Evolutionary conservation across 2,113 vertebrate species (phyloP), one percentile per base, ranked within the genome.

Genomic region (Eidolon helvum): DNA sequence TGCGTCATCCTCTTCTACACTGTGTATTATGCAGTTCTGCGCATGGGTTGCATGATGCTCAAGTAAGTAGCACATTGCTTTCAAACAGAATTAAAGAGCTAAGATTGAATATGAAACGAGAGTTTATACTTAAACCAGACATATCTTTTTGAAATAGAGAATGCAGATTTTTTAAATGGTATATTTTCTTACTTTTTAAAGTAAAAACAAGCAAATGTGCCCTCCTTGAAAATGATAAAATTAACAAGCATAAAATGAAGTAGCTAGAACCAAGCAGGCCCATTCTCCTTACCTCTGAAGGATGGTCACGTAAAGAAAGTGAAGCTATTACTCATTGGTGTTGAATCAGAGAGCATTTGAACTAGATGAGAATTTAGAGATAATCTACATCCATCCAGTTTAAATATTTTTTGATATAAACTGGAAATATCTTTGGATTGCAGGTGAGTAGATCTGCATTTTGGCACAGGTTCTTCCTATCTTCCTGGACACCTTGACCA

Each of bases 1-100:
- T 99, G 99, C 95, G 93, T 98, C 95, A 33, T 98, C 95, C 98
- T 99, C 96, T 99, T 99, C 98, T 99, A 99, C 94, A 97, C 98
- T 16, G 97, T 99, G 38, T 99, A 99, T 96, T 99, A 99, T 19
- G 97, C 98, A 98, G 98, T 99, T 65, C 99, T 99, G 14, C 99
- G 98, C 2, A 92, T 99, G 75, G 99, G 99, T 95, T 99, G 99
- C 24, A 97, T 98, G 93, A 98, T 94, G 45, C 99, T 99, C 98
- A 98, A 98, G 99, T 99, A 98, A 98, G 98, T 95, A 87, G 57
- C 30, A 43, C 8, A 5, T 71, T 72, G 33, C 77, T 78, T 84
- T 78, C 55, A 21, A 86, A 74, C 33, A 88, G n/a, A 43, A 87
- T 45, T 63, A 33, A 86, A 71, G 80, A 78, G n/a, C 30, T 65